A percentile compares a stretch with the other conserved stretches of the same genome.
Conservation (phyloP, 2,888 invertebrate species). For the Pyrgus malvae region DNA sequence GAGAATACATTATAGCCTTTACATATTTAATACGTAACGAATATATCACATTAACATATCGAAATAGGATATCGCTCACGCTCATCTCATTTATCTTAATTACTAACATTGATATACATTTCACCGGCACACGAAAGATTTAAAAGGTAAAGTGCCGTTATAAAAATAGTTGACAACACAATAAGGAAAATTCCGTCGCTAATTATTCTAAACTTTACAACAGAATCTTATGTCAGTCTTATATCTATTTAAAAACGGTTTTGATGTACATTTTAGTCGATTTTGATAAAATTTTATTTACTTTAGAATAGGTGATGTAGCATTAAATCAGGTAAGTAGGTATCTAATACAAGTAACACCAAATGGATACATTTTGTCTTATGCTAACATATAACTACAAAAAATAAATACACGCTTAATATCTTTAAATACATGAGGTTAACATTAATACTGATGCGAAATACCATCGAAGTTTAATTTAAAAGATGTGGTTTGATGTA, state of each 20-base stretch:
- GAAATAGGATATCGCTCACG: conserved; percentile 14
- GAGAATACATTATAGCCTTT: background rate
- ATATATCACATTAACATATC: conserved; percentile 16
- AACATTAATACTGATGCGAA: conserved; percentile 72
- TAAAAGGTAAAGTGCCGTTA: conserved; percentile 64
- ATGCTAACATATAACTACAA: conserved; percentile 60
- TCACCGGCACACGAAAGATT: conserved; percentile 48
- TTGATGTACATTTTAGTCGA: conserved; percentile 38
- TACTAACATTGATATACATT: conserved; percentile 34
- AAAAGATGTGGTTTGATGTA: background rate
- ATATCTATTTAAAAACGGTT: conserved; percentile 66
- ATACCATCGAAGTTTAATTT: conserved; percentile 40
- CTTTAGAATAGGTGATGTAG: conserved; percentile 11
- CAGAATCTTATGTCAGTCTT: conserved; percentile 74
- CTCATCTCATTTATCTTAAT: conserved; percentile 21
- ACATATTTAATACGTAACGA: background rate
- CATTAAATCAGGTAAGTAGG: no score
- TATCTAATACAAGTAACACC: no score
- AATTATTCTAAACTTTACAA: conserved; percentile 43
- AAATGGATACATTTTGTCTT: conserved; percentile 59
- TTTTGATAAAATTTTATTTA: background rate
- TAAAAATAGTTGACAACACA: conserved; percentile 40
- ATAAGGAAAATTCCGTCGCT: conserved; percentile 10
- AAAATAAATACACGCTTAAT: conserved; percentile 58
- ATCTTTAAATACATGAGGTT: conserved; percentile 62